These are phyloP conservation scores for Chrysolophus pictus DNA, from an alignment of 2,797 vertebrate genomes.

Conservation along the genomic window DNA sequence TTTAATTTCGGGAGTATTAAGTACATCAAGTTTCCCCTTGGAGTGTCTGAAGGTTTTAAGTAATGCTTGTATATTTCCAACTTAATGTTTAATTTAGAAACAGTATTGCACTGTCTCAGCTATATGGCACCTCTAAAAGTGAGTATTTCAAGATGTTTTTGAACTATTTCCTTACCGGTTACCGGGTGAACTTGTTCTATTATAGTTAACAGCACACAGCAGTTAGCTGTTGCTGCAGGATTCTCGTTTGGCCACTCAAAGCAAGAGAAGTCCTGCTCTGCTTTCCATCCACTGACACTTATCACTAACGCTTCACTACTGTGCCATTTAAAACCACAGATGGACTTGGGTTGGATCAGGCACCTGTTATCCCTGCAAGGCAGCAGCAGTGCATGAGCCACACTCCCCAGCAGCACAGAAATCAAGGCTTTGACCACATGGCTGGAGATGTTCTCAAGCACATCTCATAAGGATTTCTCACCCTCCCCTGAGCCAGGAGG, in stretches of 20 bases:
- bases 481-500: not conserved
- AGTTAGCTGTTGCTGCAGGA: too few species aligned
- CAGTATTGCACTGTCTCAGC: accelerated
- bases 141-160: accelerated
- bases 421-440: not conserved
- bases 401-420: not conserved
- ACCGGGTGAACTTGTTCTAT: not conserved
- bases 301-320: accelerated
- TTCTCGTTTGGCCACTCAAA: accelerated
- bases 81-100: not conserved
- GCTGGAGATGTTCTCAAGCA: accelerated
- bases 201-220: accelerated
- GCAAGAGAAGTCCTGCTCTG: not conserved
- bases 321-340: too few species aligned
- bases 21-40: not conserved
- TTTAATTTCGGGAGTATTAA: too few species aligned
- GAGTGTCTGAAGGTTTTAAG: not conserved
- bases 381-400: not conserved
- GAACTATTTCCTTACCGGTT: not conserved
- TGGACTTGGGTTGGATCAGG: not conserved
- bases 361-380: not conserved
- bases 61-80: not conserved
- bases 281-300: not conserved
- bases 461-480: accelerated
- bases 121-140: accelerated